phyloP scores from a whole-genome alignment of 1,140 invertebrate genomes.

The Lepeophtheirus salmonis region DNA sequence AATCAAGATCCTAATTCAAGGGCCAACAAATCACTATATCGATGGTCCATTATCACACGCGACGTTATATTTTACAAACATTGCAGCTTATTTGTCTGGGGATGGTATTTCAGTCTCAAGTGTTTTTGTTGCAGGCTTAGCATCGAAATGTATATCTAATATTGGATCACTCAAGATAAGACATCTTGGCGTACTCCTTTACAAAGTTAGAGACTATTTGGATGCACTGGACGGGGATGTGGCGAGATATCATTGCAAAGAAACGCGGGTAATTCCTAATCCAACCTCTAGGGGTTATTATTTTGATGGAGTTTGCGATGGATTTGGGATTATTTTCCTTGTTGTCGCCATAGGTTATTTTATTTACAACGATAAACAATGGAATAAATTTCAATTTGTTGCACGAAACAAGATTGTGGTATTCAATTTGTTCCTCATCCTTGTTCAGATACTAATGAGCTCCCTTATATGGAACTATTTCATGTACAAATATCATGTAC shows the following conservation, averaged over 20 bases:
- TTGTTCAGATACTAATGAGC: slow-evolving; percentile 40
- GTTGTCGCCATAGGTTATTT: not conserved
- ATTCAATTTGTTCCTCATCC: not conserved
- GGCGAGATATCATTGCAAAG: slow-evolving; percentile 39
- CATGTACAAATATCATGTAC: slow-evolving; percentile 50
- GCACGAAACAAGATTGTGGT: not conserved
- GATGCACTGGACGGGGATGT: slow-evolving; percentile 61
- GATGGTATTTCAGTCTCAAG: slow-evolving; percentile 55
- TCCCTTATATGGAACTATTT: slow-evolving; percentile 59
- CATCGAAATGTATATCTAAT: slow-evolving; percentile 43
- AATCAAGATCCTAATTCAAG: slow-evolving; percentile 49
- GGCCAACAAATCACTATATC: slow-evolving; percentile 53
- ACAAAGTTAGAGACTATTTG: slow-evolving; percentile 51
- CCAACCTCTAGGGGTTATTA: slow-evolving; percentile 43
- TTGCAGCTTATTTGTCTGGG: slow-evolving; percentile 44
- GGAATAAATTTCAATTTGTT: not conserved
- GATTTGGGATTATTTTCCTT: slow-evolving; percentile 20
- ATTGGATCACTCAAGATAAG: slow-evolving; percentile 43
- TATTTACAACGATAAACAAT: not conserved
- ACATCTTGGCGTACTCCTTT: slow-evolving; percentile 45
- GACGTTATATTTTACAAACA: slow-evolving; percentile 40
- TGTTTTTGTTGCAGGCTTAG: slow-evolving; percentile 44
- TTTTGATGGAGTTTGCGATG: slow-evolving; percentile 21
- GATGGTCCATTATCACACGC: slow-evolving; percentile 41
- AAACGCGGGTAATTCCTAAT: slow-evolving; percentile 41